phyloP scores from a whole-genome alignment of 92 coral and sea anemone species.

The Actinernus sp. region DNA sequence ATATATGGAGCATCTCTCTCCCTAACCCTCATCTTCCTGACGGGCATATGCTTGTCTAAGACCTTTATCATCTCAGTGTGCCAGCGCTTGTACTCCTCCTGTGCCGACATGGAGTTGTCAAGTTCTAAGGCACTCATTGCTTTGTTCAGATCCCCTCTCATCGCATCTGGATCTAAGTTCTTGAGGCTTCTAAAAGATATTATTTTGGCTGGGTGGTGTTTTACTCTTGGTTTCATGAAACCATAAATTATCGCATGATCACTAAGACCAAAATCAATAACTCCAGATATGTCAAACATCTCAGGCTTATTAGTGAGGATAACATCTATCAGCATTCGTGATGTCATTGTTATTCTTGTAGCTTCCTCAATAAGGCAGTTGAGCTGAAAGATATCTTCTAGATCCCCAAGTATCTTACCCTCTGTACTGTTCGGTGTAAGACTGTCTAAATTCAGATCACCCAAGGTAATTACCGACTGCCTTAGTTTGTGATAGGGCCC shows the following conservation, averaged over 20 bases:
- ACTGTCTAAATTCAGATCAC: constrained; percentile 24
- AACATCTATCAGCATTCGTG: constrained; percentile 30
- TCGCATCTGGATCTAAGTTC: constrained; percentile 10
- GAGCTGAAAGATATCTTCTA: constrained; percentile 39
- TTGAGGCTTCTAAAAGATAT: constrained; percentile 43
- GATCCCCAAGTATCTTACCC: constrained; percentile 40
- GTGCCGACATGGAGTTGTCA: not conserved
- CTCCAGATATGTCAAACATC: constrained; percentile 37
- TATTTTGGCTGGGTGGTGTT: constrained; percentile 43
- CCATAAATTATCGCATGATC: constrained; percentile 29
- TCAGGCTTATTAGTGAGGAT: constrained; percentile 42
- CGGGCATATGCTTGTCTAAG: constrained; percentile 49
- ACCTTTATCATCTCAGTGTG: constrained; percentile 15
- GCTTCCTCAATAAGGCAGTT: constrained; percentile 22
- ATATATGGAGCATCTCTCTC: constrained; percentile 62
- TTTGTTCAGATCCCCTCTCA: constrained; percentile 25
- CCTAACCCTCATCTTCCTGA: constrained; percentile 64
- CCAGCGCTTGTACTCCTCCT: constrained; percentile 24
- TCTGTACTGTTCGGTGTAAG: constrained; percentile 49
- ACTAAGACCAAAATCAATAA: constrained; percentile 40
- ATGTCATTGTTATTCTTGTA: constrained; percentile 33
- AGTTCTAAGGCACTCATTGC: constrained; percentile 1
- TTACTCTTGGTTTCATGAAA: constrained; percentile 22
- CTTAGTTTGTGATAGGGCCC: not conserved
- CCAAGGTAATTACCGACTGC: constrained; percentile 2